Base-by-base conservation (phyloP, 1,140 invertebrate species). In the Pissodes strobi region DNA sequence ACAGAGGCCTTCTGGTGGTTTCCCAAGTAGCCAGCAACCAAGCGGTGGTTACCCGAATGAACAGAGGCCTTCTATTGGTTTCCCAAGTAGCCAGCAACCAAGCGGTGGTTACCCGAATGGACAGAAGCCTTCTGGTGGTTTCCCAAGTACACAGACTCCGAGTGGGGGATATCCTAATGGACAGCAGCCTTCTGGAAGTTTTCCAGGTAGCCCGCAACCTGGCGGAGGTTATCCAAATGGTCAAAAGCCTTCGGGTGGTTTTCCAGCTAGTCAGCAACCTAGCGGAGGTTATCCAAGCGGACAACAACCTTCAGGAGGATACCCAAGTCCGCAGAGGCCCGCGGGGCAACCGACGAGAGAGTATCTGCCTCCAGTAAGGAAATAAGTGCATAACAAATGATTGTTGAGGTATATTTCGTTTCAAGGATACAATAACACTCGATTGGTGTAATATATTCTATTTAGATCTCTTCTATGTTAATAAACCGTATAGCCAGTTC, bases 291-390 rank as follows among this genome's bases (percentile, higher is more conserved):
- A 43, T 25, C 34, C 69, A 34, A 43, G 23, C 13, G 21, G 45
- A 10, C 63, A 46, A 52, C 53, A 27, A 34, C 10, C 61, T 46
- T 27, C 45, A 22, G 57, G 52, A 18, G 57, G 53, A 34, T 68
- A 65, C 59, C 53, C 70, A 63, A 69, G 63, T 63, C 57, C 13
- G n/a, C 45, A 13, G 21, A 17, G 8, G 19, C 13, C 63, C 37
- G 23, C 43, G 17, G 56, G 43, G 58, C 66, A 74, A 72, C 82
- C 83, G 0, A 81, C 81, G 61, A 79, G 83, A 79, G 83, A 84
- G 77, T 85, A 85, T 68, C 76, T 85, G 51, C 83, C 83, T 25
- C 82, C 83, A 23, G 37, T 71, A 51, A 51, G 64, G 53, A 73
- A 51, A 21, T 59, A 21, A 48, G 3, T 27, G 3, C 3, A 27